Conservation (phyloP, 1,140 invertebrate genomes). For the Aphelinus certus region DNA sequence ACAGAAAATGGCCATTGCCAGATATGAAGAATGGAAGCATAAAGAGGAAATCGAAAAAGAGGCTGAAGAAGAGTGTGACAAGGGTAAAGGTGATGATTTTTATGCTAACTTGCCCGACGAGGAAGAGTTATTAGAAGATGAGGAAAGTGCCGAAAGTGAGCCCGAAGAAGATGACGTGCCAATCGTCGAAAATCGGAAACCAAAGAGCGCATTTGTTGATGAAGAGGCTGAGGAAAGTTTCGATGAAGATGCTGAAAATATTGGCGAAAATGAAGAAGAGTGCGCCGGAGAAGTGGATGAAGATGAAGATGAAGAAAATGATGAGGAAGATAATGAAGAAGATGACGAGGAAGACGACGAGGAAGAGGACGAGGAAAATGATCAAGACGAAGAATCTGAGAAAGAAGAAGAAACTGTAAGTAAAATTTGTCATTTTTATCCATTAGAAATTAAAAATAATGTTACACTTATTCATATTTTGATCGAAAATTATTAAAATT, state of each 20-base stretch:
- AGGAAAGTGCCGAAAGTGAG: slow-evolving; percentile 53
- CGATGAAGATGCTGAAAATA: slow-evolving; percentile 49
- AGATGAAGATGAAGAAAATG: slow-evolving; percentile 53
- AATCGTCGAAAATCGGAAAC: slow-evolving; percentile 49
- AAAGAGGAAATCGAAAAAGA: slow-evolving; percentile 64
- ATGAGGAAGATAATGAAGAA: slow-evolving; percentile 49
- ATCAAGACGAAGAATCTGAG: slow-evolving; percentile 49
- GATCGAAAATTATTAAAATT: background rate
- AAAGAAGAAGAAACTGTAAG: slow-evolving; percentile 29
- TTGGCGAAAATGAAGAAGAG: slow-evolving; percentile 60
- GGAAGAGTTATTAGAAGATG: slow-evolving; percentile 50
- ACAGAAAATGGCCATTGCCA: slow-evolving; percentile 70
- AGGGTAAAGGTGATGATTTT: slow-evolving; percentile 46
- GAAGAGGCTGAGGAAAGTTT: slow-evolving; percentile 61
- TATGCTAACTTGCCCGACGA: slow-evolving; percentile 40
- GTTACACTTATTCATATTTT: background rate
- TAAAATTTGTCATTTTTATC: background rate
- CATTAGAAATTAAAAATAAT: background rate
- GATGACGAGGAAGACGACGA: slow-evolving; percentile 54
- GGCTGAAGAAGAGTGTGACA: slow-evolving; percentile 44
- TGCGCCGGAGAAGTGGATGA: slow-evolving; percentile 57
- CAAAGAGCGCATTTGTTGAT: slow-evolving; percentile 52
- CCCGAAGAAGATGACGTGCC: slow-evolving; percentile 51
- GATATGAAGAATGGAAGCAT: slow-evolving; percentile 73
- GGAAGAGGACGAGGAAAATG: slow-evolving; percentile 53